Evolutionary conservation across 1,140 invertebrate genomes (phyloP), one percentile per base, ranked within the genome.

Genomic region (Gerris buenoi): DNA sequence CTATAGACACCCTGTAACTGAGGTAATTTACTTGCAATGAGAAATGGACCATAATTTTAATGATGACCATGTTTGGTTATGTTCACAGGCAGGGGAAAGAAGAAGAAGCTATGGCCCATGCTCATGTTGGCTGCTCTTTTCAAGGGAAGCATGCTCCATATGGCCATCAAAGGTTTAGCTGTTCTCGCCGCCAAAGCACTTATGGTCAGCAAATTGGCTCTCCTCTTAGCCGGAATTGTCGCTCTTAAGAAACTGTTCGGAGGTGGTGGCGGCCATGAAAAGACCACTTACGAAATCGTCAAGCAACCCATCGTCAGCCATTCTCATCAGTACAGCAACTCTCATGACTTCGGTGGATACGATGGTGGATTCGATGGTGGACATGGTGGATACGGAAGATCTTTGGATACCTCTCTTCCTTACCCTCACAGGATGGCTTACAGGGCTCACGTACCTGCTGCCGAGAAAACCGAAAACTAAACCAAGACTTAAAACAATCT

Each of bases 231-330:
- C 33, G 85, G 85, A 13, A 86, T 89, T 56, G 81, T 90, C 58
- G 88, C 86, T 0, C 77, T 91, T 58, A 90, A 89, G 78, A 89
- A 89, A 73, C 76, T 89, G 25, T 82, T 87, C 67, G 78, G 79
- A 75, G 72, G 70, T 2, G 77, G 79, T 46, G 80, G 80, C 1
- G 80, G 81, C 22, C 81, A 84, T 63, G 88, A 89, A 73, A 90
- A 89, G 75, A 90, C 88, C 1, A 89, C 88, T 15, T 88, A 89
- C 72, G 88, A 90, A 77, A 89, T 91, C 73, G 85, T 91, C 22
- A 90, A 91, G 75, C 86, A 89, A 77, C 88, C 88, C n/a, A 84
- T 89, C 71, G 84, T 88, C 64, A 86, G 84, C 56, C 85, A 87
- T 74, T 83, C 83, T 71, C 86, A 90, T 70, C 85, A 87, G 2